Evolutionary conservation across 2,797 vertebrate species (phyloP).

Genomic region (Valencia hispanica): DNA sequence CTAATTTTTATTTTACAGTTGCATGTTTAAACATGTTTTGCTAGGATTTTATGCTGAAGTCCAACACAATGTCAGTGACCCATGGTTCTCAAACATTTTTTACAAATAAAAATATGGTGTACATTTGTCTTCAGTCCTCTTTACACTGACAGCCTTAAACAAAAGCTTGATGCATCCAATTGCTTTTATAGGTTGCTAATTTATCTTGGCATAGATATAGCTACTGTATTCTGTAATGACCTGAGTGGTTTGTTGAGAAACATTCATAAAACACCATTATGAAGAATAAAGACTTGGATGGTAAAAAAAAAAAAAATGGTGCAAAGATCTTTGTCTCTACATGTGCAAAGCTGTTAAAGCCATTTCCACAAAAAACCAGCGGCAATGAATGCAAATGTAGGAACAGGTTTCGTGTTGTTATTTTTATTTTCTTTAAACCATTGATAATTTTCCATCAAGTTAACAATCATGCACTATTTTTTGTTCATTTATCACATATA

Average conservation of each 20-base stretch:
- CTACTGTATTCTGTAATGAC: not conserved
- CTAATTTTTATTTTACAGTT: not conserved
- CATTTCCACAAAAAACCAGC: not conserved
- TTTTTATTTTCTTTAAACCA: not conserved
- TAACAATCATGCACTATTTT: not conserved
- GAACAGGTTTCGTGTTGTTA: not conserved
- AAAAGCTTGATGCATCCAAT: not conserved
- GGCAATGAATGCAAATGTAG: not conserved
- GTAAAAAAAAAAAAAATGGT: not conserved
- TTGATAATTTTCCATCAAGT: not conserved
- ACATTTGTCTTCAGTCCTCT: not conserved
- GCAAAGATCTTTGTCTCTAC: not conserved
- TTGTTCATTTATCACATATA: not conserved
- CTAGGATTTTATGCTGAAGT: not conserved
- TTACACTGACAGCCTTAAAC: not conserved
- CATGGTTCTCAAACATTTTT: not conserved
- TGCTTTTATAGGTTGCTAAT: not conserved
- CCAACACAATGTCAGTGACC: not conserved
- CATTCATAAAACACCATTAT: not conserved
- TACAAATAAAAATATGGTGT: not conserved
- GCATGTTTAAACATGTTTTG: not conserved
- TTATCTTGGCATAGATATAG: not conserved
- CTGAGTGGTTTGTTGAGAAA: too few relatives aligned
- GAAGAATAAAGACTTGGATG: not conserved
- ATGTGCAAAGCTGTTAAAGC: not conserved